Conservation (phyloP, 2,888 invertebrate genomes). For the Drosophila villosipedis region DNA sequence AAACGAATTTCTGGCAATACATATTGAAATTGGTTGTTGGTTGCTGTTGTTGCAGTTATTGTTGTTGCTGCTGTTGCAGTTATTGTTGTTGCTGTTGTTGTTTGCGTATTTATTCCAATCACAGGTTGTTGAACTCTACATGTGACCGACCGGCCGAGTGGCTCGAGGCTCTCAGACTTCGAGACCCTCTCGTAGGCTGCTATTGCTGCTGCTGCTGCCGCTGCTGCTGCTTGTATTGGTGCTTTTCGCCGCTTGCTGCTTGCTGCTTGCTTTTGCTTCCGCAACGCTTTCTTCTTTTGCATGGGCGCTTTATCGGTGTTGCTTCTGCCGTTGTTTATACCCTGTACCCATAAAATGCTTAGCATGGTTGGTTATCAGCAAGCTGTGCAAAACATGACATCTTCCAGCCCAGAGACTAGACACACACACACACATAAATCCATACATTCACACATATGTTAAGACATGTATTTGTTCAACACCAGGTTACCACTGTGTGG, state of each 20-base stretch:
- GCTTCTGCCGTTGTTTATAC: slow-evolving; percentile 16
- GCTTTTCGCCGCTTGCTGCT: slow-evolving; percentile 14
- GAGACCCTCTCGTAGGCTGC: slow-evolving; percentile 50
- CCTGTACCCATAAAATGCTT: slow-evolving; percentile 9
- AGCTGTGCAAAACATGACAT: not conserved
- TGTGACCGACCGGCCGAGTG: slow-evolving; percentile 78
- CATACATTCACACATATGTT: not conserved
- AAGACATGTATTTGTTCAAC: not conserved
- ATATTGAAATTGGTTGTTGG: slow-evolving; percentile 24
- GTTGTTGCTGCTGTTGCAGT: slow-evolving; percentile 9
- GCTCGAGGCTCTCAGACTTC: slow-evolving; percentile 63
- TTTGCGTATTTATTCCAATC: slow-evolving; percentile 58
- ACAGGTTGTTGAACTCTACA: slow-evolving; percentile 70
- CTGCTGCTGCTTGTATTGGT: slow-evolving; percentile 17
- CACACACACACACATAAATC: not conserved
- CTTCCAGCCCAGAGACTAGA: not conserved
- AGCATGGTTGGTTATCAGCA: not conserved
- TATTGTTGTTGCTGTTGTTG: slow-evolving; percentile 22
- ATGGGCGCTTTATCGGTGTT: slow-evolving; percentile 40
- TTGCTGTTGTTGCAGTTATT: slow-evolving; percentile 12
- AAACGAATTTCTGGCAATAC: slow-evolving; percentile 39
- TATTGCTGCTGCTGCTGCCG: slow-evolving; percentile 22
- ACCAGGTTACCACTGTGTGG: not conserved
- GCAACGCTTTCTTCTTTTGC: slow-evolving; percentile 56
- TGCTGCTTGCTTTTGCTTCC: slow-evolving; percentile 45